A percentile compares a stretch with the other conserved stretches of the same genome.
phyloP scores from a whole-genome alignment of 2,113 vertebrate species.

The Anhinga rufa region DNA sequence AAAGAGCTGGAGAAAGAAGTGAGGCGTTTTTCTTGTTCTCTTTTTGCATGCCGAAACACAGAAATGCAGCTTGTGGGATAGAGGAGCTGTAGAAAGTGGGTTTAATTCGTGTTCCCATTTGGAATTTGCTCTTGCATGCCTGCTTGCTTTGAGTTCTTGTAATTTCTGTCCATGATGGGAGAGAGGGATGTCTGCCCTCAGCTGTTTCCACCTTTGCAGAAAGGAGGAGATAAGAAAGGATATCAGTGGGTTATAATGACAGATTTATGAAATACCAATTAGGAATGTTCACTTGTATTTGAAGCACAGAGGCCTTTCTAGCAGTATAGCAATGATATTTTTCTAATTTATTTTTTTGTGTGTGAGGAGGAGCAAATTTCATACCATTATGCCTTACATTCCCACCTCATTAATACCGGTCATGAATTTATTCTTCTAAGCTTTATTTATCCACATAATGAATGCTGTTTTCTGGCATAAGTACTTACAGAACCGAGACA shows the following conservation, averaged over 20 bases:
- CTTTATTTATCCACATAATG: background rate
- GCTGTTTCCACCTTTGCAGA: background rate
- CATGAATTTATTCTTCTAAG: background rate
- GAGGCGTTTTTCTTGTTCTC: background rate
- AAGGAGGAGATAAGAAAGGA: background rate
- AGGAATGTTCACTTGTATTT: background rate
- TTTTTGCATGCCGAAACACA: background rate
- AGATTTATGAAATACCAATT: background rate
- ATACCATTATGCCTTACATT: background rate
- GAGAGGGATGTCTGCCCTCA: background rate
- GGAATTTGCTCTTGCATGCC: background rate
- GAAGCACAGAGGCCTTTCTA: background rate
- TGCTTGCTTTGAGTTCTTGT: background rate
- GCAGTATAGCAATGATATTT: background rate
- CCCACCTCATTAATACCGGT: background rate
- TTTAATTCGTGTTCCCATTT: background rate
- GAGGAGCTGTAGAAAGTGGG: background rate
- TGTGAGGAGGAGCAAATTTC: background rate
- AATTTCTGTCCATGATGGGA: background rate
- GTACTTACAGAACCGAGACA: background rate
- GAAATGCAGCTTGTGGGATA: background rate
- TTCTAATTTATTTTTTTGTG: background rate
- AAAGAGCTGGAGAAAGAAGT: constrained; percentile 90
- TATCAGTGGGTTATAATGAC: background rate
- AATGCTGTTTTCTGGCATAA: background rate